phyloP scores from a whole-genome alignment of 2,113 vertebrate species.

The Amblyopsis rosae region DNA sequence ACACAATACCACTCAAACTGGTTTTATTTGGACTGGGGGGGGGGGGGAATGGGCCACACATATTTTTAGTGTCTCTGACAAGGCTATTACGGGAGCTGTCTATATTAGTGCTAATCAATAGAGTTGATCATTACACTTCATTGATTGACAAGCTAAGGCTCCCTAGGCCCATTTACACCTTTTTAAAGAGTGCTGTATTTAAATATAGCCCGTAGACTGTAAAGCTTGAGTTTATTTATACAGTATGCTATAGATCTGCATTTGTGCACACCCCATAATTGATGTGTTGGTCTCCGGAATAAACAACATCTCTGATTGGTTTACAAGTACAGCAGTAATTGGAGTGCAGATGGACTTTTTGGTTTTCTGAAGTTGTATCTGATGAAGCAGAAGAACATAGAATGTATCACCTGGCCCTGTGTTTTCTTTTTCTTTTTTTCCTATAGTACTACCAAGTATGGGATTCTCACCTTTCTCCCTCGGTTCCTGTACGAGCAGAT shows the following conservation, averaged over 20 bases:
- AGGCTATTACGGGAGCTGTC: conserved; percentile 61
- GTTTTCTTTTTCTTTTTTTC: conserved; percentile 23
- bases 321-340: conserved; percentile 41
- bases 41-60: conserved; percentile 31
- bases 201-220: conserved; percentile 56
- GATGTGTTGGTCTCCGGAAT: conserved; percentile 24
- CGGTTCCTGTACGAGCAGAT: conserved; percentile 99
- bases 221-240: conserved; percentile 35
- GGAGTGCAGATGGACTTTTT: background rate
- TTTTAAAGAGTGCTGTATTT: conserved; percentile 49
- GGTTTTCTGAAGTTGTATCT: background rate
- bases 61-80: conserved; percentile 61
- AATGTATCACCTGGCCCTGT: conserved; percentile 1
- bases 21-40: too few relatives aligned
- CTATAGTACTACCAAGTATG: conserved; percentile 95
- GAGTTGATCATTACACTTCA: conserved; percentile 55
- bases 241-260: background rate
- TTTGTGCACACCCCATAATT: conserved; percentile 34
- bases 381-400: conserved; percentile 3
- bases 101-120: conserved; percentile 61
- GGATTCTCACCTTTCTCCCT: conserved; percentile 95
- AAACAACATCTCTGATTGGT: conserved; percentile 45
- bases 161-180: conserved; percentile 48
- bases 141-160: conserved; percentile 44
- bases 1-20: too few relatives aligned